These are phyloP conservation scores for Oostethus manadensis DNA, from an alignment of 2,113 vertebrate genomes.

Conservation along the genomic window DNA sequence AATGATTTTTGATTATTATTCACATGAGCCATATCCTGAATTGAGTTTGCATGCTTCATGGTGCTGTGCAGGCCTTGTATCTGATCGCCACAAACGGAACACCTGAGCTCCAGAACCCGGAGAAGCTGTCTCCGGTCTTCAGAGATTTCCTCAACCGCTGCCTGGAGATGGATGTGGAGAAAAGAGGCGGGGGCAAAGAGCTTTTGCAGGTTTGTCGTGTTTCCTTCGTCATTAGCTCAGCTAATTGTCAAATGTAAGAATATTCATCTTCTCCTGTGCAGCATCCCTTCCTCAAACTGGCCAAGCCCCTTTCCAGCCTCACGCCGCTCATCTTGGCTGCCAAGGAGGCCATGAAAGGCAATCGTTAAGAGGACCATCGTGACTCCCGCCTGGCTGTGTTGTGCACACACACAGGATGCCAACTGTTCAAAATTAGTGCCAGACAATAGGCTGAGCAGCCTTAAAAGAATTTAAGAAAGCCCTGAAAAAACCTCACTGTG, in stretches of 20 bases:
- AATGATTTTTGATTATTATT: no score
- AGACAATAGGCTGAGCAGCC: slow-evolving; percentile 66
- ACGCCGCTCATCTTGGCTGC: slow-evolving; percentile 96
- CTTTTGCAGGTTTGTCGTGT: slow-evolving; percentile 79
- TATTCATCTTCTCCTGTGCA: slow-evolving; percentile 38
- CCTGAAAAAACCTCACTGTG: slow-evolving; percentile 66
- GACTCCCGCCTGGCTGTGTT: slow-evolving; percentile 49
- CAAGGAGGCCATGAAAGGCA: slow-evolving; percentile 99
- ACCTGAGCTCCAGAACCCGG: slow-evolving; percentile 95
- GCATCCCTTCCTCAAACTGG: slow-evolving; percentile 98
- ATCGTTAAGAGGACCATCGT: slow-evolving; percentile 75
- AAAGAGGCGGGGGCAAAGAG: slow-evolving; percentile 93
- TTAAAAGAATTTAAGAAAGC: slow-evolving; percentile 32
- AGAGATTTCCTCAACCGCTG: slow-evolving; percentile 93
- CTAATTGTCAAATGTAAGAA: neutral
- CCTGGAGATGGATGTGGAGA: slow-evolving; percentile 98
- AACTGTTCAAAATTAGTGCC: slow-evolving; percentile 57
- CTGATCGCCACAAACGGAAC: slow-evolving; percentile 98
- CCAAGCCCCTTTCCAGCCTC: slow-evolving; percentile 95
- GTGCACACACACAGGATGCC: slow-evolving; percentile 49
- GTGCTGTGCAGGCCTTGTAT: slow-evolving; percentile 82
- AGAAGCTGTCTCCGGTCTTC: slow-evolving; percentile 94
- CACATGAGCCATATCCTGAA: neutral
- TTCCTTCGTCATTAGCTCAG: neutral
- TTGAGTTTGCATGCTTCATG: neutral